Conservation (phyloP, 2,797 vertebrate genomes). For the Gymnoscopelus braueri region DNA sequence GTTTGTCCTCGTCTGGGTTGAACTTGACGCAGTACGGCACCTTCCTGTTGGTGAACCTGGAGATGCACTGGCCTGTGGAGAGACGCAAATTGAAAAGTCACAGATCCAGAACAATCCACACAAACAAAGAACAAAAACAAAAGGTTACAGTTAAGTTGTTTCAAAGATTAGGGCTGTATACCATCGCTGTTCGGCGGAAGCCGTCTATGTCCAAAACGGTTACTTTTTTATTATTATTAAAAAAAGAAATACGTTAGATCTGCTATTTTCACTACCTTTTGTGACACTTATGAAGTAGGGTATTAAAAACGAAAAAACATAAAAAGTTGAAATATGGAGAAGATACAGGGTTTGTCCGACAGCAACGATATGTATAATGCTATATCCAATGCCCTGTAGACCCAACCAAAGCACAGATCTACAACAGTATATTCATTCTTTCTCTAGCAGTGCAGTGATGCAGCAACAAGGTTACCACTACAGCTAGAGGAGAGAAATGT, state of each 20-base stretch:
- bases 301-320: too few relatives aligned
- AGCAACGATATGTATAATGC: conserved; percentile 13
- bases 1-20: conserved; percentile 98
- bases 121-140: neutral
- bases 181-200: too few relatives aligned
- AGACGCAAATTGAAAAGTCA: conserved; percentile 42
- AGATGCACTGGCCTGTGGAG: conserved; percentile 91
- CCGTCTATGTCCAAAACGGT: too few relatives aligned
- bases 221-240: too few relatives aligned
- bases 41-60: conserved; percentile 96
- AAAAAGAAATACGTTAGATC: too few relatives aligned
- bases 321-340: too few relatives aligned
- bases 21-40: conserved; percentile 99
- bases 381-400: conserved; percentile 11
- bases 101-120: conserved; percentile 42
- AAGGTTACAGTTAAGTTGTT: conserved; percentile 15
- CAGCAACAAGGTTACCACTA: conserved; percentile 4
- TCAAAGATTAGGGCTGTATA: conserved; percentile 22
- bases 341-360: too few relatives aligned
- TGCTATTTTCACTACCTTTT: too few relatives aligned
- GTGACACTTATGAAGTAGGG: too few relatives aligned
- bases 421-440: conserved; percentile 7
- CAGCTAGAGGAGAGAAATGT: conserved; percentile 4
- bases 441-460: conserved; percentile 10
- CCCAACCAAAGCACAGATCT: conserved; percentile 12